Percentiles rank a stretch among this genome's conserved stretches.
These are phyloP conservation scores for Drosophila ezoana DNA, from an alignment of 2,888 invertebrate species.

Conservation along the genomic window DNA sequence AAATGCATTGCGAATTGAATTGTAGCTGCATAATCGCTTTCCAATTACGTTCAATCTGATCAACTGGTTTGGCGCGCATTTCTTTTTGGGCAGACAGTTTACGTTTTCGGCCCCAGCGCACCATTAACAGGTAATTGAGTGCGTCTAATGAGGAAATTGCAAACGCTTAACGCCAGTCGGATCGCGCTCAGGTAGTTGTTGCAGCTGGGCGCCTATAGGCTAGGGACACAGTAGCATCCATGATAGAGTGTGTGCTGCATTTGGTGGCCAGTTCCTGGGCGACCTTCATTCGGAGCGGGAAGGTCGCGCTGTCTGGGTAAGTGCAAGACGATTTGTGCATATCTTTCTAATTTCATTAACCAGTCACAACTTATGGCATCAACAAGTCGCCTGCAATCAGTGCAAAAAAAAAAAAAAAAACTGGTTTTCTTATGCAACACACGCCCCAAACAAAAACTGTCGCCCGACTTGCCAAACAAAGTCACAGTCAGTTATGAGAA, in stretches of 20 bases:
- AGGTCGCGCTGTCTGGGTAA: constrained; percentile 44
- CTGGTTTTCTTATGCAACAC: constrained; percentile 64
- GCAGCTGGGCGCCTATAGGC: neutral
- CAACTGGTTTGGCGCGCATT: constrained; percentile 64
- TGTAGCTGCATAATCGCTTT: constrained; percentile 76
- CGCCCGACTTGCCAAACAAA: constrained; percentile 37
- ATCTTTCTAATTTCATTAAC: constrained; percentile 50
- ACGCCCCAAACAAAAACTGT: constrained; percentile 17
- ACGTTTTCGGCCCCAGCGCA: constrained; percentile 8
- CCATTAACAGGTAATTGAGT: constrained; percentile 66
- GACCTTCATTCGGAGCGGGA: constrained; percentile 49
- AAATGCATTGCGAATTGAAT: constrained; percentile 42
- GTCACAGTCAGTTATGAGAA: constrained; percentile 41
- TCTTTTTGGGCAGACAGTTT: constrained; percentile 60
- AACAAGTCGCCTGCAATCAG: constrained; percentile 13
- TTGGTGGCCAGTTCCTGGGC: neutral
- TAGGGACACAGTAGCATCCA: constrained; percentile 55
- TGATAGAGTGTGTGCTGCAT: neutral
- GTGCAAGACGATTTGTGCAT: constrained; percentile 30
- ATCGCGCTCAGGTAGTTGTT: too few relatives aligned
- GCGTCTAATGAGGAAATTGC: constrained; percentile 75
- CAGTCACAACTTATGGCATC: constrained; percentile 11
- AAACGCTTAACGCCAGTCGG: constrained; percentile 7
- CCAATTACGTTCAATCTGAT: constrained; percentile 68
- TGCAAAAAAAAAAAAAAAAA: constrained; percentile 21